Evolutionary conservation across 2,888 invertebrate species (phyloP), one percentile per base, ranked within the genome.

Genomic region (Phasia obesa): DNA sequence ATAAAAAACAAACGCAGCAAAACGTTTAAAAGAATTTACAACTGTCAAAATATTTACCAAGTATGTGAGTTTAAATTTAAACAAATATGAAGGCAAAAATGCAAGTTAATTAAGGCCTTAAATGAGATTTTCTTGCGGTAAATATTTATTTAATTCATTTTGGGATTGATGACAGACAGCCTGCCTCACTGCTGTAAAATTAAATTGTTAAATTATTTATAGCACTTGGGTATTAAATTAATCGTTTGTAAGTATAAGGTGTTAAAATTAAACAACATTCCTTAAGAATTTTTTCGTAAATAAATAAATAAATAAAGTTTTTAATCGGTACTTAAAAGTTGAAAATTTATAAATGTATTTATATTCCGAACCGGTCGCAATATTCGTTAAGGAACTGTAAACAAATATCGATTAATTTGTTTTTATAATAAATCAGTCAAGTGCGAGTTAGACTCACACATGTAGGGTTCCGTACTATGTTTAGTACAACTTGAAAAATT

Each of bases 11-110:
- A 73, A 35, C 35, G 35, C 35, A 35, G 11, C 35, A 11, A 35
- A 35, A 69, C 27, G 42, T 57, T 73, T 60, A 60, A 73, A 55
- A 62, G 15, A 64, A 53, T 55, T 55, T 47, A 57, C 15, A 65
- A 38, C 65, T 75, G 64, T 75, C 74, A 75, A 75, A 75, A 75
- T 75, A 75, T 75, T 75, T 75, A 25, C 55, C 55, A 44, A 75
- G 5, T 64, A 38, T 57, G 47, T 57, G 15, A 17, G 35, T 57
- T 35, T 31, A 57, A 57, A 64, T 64, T 31, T 64, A 64, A 64
- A 15, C 55, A 49, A 75, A 75, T 75, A 47, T 65, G 55, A 23
- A 47, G 35, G 23, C 35, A 17, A 38, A 60, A 60, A 71, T 49
- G 49, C 59, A 60, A 38, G 49, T 60, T 71, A 71, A 71, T 71